Conservation (phyloP, 1,140 invertebrate species). For the Tenebrio molitor region DNA sequence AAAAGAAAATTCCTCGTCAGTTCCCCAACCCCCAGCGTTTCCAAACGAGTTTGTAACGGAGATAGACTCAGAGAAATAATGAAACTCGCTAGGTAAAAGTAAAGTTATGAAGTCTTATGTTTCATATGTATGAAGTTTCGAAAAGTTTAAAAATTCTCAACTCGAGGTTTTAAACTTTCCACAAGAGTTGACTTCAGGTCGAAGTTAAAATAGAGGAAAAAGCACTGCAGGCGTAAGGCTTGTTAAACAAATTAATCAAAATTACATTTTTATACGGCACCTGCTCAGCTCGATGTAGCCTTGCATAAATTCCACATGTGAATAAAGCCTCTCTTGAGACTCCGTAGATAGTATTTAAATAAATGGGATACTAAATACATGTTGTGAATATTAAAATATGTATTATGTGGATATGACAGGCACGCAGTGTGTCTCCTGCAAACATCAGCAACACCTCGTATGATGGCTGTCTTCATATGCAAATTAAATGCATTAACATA, state of each 20-base stretch:
- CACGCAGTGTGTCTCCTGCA: conserved; percentile 13
- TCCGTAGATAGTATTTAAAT: conserved; percentile 22
- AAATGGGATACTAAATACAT: conserved; percentile 17
- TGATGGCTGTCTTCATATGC: conserved; percentile 37
- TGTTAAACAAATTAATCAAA: conserved; percentile 29
- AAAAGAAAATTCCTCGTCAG: conserved; percentile 16
- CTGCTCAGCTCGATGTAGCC: background rate
- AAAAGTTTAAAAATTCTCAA: conserved; percentile 38
- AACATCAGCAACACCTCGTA: conserved; percentile 32
- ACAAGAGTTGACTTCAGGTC: conserved; percentile 7
- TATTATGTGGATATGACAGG: conserved; percentile 9
- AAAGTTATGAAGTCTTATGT: conserved; percentile 47
- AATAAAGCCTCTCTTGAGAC: conserved; percentile 6
- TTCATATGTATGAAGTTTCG: conserved; percentile 47
- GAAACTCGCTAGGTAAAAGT: conserved; percentile 41
- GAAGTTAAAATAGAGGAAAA: conserved; percentile 32
- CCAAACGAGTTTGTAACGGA: conserved; percentile 33
- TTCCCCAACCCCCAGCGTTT: conserved; percentile 11
- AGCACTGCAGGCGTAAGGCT: background rate
- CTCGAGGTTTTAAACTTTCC: conserved; percentile 43
- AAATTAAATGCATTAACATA: conserved; percentile 41
- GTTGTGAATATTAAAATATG: conserved; percentile 30
- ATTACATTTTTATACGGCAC: background rate
- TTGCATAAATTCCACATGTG: conserved; percentile 1
- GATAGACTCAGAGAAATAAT: conserved; percentile 41